Evolutionary conservation across 2,113 vertebrate species (phyloP).

Genomic region (Propithecus coquereli): DNA sequence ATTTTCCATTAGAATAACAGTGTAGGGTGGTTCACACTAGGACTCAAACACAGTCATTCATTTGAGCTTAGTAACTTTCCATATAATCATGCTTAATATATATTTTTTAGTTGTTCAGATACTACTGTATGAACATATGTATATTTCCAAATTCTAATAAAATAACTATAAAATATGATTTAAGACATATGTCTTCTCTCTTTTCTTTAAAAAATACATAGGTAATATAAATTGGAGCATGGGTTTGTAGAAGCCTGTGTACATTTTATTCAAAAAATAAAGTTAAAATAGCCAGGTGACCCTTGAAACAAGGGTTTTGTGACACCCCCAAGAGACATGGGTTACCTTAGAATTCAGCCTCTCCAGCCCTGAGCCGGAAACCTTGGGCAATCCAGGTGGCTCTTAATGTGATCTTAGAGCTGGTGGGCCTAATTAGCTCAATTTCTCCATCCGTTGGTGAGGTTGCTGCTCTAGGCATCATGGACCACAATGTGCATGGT

Average conservation of each 20-base stretch:
- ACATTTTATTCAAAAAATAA: constrained; percentile 70
- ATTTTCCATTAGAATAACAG: constrained; percentile 61
- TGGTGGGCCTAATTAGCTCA: constrained; percentile 64
- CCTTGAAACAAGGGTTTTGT: constrained; percentile 66
- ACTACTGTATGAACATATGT: constrained; percentile 75
- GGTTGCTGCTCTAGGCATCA: background rate
- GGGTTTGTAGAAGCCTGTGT: constrained; percentile 49
- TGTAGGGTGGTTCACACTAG: constrained; percentile 48
- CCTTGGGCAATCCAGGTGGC: constrained; percentile 67
- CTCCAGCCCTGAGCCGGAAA: constrained; percentile 64
- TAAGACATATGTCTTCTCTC: constrained; percentile 77
- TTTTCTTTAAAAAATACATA: constrained; percentile 48
- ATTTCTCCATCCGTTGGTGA: background rate
- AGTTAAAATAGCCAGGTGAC: constrained; percentile 74
- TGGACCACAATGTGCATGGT: background rate
- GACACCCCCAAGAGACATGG: constrained; percentile 53
- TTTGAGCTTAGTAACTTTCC: constrained; percentile 72
- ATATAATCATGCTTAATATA: constrained; percentile 59
- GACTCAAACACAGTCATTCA: constrained; percentile 67
- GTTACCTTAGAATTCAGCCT: constrained; percentile 51
- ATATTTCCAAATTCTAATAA: constrained; percentile 79
- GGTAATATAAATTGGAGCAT: constrained; percentile 62
- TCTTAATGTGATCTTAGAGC: constrained; percentile 58
- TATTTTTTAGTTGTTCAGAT: constrained; percentile 70
- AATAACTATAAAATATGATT: constrained; percentile 82